Base-by-base conservation (phyloP, 2,797 vertebrate genomes). In the Pangasius larnaudii region DNA sequence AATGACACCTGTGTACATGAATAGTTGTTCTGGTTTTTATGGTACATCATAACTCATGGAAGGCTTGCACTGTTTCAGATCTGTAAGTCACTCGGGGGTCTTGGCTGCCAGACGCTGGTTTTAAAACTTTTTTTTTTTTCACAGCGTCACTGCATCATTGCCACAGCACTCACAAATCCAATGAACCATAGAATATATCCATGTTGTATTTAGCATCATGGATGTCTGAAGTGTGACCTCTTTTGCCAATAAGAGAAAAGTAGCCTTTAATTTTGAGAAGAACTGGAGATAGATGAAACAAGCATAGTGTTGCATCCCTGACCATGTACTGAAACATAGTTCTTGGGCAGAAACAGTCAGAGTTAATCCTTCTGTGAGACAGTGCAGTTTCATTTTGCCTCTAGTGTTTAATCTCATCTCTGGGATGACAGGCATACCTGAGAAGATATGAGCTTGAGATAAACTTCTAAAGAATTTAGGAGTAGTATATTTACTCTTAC, bases 1-100 rank as follows among this genome's bases (percentile, higher is more conserved):
- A 67, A 67, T 56, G 85, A 46, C 67, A 83, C 67, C 72, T 88
- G 87, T 80, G 87, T 79, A 59, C 61, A 78, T 30, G 39, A 75
- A 65, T 14, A 22, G 10, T 67, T 56, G 84, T 36, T 81, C 83
- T 69, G 63, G 63, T 61, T 82, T 88, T 59, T 49, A 75, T 56
- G 30, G 56, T 42, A 24, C 19, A 10, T 78, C 39, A 39, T 75
- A 82, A 89, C 58, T 89, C 69, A 74, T 72, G 5, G 42, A 56
- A 67, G 49, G 27, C n/a, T 75, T 18, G 39, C 39, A 36, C 49
- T 65, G 51, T 67, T 84, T 61, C 46, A 79, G 30, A 61, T 61
- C 84, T 74, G 85, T 46, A 67, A 71, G 80, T 72, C 56, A 65
- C n/a, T 74, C 63, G 14, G 30, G 30, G 10, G 58, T 51, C 65